Percentiles rank a stretch among this genome's conserved stretches.
Conservation (phyloP, 2,113 vertebrate species). For the Rattus norvegicus region DNA sequence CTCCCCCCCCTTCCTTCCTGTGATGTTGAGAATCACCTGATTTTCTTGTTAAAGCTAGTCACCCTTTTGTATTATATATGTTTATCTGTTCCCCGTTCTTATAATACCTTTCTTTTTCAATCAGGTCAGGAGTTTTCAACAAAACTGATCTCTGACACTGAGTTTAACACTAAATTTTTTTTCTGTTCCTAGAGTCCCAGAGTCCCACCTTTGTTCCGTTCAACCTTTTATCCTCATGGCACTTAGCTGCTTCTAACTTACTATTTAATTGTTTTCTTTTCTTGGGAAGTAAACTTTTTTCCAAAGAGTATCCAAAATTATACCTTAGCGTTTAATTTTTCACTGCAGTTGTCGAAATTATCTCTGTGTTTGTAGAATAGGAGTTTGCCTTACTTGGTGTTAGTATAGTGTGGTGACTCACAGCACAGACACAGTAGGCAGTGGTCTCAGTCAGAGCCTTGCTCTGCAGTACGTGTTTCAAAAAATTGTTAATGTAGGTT, state of each 20-base stretch:
- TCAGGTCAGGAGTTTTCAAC: not conserved
- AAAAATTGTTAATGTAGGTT: slow-evolving; percentile 30
- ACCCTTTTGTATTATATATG: not conserved
- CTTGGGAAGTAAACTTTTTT: not conserved
- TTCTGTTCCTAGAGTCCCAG: not conserved
- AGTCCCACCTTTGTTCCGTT: not conserved
- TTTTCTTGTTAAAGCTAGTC: slow-evolving; percentile 15
- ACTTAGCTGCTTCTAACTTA: slow-evolving; percentile 19
- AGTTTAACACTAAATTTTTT: not conserved
- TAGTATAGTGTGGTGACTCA: not conserved
- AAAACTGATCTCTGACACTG: not conserved
- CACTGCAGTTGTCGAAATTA: slow-evolving; percentile 51
- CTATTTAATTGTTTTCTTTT: slow-evolving; percentile 22
- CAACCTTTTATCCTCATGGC: not conserved
- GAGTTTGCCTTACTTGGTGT: slow-evolving; percentile 6
- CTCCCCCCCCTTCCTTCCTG: too few relatives aligned
- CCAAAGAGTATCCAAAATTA: not conserved
- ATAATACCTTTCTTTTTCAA: not conserved
- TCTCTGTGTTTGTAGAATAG: slow-evolving; percentile 33
- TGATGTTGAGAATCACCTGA: too few relatives aligned
- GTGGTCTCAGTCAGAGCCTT: slow-evolving; percentile 18
- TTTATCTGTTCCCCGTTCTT: slow-evolving; percentile 38
- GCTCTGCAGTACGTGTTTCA: not conserved
- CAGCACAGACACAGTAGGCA: not conserved
- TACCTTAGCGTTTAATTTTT: slow-evolving; percentile 17